Percentiles rank a stretch among this genome's conserved stretches.
phyloP scores from a whole-genome alignment of 2,888 invertebrate species.

The Endomychus coccineus region DNA sequence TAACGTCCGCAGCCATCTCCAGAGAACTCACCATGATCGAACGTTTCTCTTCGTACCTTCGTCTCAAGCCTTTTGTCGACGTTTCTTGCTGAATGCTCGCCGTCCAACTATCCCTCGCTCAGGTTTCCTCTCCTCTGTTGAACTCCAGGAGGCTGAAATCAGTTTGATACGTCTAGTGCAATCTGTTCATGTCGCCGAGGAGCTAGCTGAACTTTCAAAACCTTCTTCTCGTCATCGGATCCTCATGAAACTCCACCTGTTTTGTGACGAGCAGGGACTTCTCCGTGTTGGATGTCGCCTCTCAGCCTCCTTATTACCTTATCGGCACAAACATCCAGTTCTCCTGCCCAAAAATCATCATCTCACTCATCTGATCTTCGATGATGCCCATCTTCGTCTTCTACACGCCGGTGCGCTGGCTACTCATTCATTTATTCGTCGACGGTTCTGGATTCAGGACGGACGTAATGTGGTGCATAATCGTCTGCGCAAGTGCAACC shows the following conservation, averaged over 20 bases:
- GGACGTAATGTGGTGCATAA: slow-evolving; percentile 1
- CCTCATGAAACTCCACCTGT: slow-evolving; percentile 4
- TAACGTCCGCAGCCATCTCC: slow-evolving; percentile 2
- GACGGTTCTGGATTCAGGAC: slow-evolving; percentile 1
- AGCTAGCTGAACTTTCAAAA: slow-evolving; percentile 4
- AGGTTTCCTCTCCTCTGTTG: slow-evolving; percentile 7
- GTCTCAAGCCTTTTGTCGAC: no score
- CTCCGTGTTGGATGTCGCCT: slow-evolving; percentile 3
- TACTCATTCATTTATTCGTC: slow-evolving; percentile 4
- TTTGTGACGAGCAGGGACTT: slow-evolving; percentile 2
- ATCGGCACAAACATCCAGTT: slow-evolving; percentile 5
- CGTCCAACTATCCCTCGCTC: slow-evolving; percentile 3
- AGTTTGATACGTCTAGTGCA: slow-evolving; percentile 2
- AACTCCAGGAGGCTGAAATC: slow-evolving; percentile 3
- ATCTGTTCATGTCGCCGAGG: slow-evolving; percentile 4
- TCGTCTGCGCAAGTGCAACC: slow-evolving; percentile 7
- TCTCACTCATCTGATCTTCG: slow-evolving; percentile 7
- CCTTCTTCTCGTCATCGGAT: slow-evolving; percentile 3
- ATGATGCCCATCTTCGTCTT: slow-evolving; percentile 4
- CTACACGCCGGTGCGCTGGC: slow-evolving; percentile 1
- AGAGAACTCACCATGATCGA: slow-evolving; percentile 3
- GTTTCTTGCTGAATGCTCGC: no score
- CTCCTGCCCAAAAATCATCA: slow-evolving; percentile 3
- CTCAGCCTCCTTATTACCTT: slow-evolving; percentile 4
- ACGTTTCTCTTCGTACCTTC: no score